phyloP scores from a whole-genome alignment of 1,140 invertebrate genomes.

The Cyclina sinensis region DNA sequence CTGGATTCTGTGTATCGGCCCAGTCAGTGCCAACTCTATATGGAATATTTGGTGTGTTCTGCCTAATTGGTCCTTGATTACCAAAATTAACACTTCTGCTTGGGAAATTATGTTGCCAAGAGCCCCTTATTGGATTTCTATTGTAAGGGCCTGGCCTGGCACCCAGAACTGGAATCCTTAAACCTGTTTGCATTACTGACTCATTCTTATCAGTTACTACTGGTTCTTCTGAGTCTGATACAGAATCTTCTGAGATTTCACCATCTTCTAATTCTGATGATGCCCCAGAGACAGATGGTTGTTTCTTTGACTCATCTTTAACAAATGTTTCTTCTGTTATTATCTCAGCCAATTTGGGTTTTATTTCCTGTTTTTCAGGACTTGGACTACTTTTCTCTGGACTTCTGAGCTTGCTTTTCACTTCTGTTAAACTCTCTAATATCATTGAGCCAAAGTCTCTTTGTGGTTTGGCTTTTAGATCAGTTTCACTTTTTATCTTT shows the following conservation, averaged over 20 bases:
- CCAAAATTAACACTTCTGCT: slow-evolving; percentile 5
- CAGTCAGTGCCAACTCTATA: slow-evolving; percentile 29
- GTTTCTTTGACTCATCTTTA: neutral
- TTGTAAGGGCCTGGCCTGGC: neutral
- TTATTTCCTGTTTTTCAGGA: neutral
- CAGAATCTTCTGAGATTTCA: slow-evolving; percentile 61
- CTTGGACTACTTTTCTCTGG: slow-evolving; percentile 26
- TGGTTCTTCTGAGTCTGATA: neutral
- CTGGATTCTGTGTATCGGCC: slow-evolving; percentile 43
- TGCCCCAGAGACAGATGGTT: neutral
- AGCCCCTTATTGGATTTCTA: neutral
- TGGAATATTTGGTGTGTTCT: neutral
- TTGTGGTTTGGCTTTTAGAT: neutral
- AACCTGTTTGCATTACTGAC: neutral
- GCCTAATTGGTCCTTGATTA: neutral
- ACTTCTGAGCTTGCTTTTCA: slow-evolving; percentile 39
- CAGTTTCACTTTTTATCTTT: slow-evolving; percentile 7
- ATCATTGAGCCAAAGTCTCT: slow-evolving; percentile 53
- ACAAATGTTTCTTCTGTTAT: neutral
- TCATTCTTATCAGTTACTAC: neutral
- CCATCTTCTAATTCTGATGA: slow-evolving; percentile 61
- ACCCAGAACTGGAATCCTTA: neutral
- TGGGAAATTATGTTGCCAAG: neutral
- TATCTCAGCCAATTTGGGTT: neutral
- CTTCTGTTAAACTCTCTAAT: slow-evolving; percentile 52